Conservation (phyloP, 2,888 invertebrate genomes). For the Pardosa pseudoannulata region DNA sequence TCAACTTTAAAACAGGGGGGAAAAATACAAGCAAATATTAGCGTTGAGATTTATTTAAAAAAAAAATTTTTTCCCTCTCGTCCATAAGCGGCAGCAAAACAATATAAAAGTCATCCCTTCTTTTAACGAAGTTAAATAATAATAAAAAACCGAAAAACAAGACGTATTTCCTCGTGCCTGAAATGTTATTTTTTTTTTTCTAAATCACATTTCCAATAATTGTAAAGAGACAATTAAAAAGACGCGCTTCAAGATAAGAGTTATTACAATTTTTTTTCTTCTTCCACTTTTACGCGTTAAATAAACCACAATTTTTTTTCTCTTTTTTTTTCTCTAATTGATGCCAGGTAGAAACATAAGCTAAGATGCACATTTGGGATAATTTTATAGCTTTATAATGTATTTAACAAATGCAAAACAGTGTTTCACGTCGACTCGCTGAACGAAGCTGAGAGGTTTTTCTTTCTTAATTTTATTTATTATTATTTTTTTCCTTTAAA, state of each 20-base stretch:
- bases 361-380: not conserved
- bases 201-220: conserved; percentile 48
- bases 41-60: no score
- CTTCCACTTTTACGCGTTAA: not conserved
- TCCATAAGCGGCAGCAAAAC: not conserved
- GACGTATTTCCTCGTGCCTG: not conserved
- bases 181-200: conserved; percentile 6
- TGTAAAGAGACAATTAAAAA: conserved; percentile 24
- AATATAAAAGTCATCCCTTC: not conserved
- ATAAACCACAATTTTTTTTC: not conserved
- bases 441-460: not conserved
- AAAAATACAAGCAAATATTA: not conserved
- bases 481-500: no score
- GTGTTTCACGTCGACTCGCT: not conserved
- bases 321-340: not conserved
- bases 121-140: not conserved
- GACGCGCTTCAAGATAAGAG: not conserved
- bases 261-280: not conserved
- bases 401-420: not conserved
- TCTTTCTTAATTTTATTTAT: no score
- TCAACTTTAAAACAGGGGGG: not conserved
- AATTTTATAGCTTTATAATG: conserved; percentile 11
- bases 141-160: not conserved
- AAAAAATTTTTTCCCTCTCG: not conserved
- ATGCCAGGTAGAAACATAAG: not conserved